These are phyloP conservation scores for Oppia nitens DNA, from an alignment of 1,140 invertebrate species.

Conservation along the genomic window DNA sequence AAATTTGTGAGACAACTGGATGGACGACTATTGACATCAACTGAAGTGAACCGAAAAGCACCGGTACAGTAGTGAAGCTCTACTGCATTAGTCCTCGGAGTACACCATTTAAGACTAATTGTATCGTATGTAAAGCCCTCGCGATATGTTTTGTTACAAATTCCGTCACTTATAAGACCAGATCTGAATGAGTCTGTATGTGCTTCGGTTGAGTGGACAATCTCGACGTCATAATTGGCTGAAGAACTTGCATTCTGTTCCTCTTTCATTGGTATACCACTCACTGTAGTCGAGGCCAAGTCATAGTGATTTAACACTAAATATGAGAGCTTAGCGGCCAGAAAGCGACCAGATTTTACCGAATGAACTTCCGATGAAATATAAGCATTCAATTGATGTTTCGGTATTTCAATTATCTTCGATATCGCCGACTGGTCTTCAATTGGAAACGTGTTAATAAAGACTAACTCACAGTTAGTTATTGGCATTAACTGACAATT, in stretches of 20 bases:
- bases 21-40: slow-evolving; percentile 81
- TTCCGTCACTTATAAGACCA: not conserved
- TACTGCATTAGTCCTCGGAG: slow-evolving; percentile 59
- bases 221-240: slow-evolving; percentile 93
- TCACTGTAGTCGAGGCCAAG: slow-evolving; percentile 86
- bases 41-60: slow-evolving; percentile 76
- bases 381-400: not conserved
- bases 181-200: slow-evolving; percentile 56
- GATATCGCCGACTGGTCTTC: slow-evolving; percentile 32
- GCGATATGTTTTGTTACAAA: slow-evolving; percentile 21
- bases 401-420: not conserved
- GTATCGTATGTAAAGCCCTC: slow-evolving; percentile 50
- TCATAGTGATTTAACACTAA: slow-evolving; percentile 53
- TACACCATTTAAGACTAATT: slow-evolving; percentile 87
- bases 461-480: slow-evolving; percentile 68
- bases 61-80: slow-evolving; percentile 55
- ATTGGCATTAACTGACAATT: slow-evolving; percentile 36
- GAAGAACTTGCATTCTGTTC: slow-evolving; percentile 95
- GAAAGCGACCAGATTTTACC: slow-evolving; percentile 40
- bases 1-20: slow-evolving; percentile 94
- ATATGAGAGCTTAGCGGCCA: slow-evolving; percentile 30
- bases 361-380: slow-evolving; percentile 44
- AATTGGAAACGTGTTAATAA: slow-evolving; percentile 68
- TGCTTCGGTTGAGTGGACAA: slow-evolving; percentile 67
- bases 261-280: slow-evolving; percentile 97